These are phyloP conservation scores for Lepus timidus DNA, from an alignment of 2,113 vertebrate genomes.

Conservation along the genomic window DNA sequence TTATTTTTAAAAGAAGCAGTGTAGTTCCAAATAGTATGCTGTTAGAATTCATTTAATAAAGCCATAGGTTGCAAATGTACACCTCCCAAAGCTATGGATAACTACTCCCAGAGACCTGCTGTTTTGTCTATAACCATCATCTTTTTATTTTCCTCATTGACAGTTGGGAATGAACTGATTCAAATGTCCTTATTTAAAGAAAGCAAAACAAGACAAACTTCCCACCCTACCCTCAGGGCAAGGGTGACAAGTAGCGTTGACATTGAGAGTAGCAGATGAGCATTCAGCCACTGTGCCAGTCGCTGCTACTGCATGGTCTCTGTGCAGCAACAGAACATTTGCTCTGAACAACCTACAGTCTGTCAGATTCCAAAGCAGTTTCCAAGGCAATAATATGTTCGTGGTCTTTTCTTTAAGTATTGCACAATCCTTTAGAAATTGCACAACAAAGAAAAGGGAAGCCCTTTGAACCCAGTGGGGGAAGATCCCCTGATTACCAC, in stretches of 20 bases:
- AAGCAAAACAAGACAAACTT: slow-evolving; percentile 56
- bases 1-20: slow-evolving; percentile 27
- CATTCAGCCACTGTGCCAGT: slow-evolving; percentile 67
- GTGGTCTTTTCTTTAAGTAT: slow-evolving; percentile 74
- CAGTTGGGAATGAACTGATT: slow-evolving; percentile 50
- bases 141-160: slow-evolving; percentile 22
- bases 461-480: slow-evolving; percentile 64
- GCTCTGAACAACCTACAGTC: slow-evolving; percentile 71
- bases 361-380: slow-evolving; percentile 74
- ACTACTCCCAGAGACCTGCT: not conserved
- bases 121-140: not conserved
- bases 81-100: not conserved
- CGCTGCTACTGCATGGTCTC: slow-evolving; percentile 41
- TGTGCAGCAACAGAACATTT: slow-evolving; percentile 69
- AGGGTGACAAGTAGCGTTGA: slow-evolving; percentile 64
- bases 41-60: slow-evolving; percentile 45
- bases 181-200: slow-evolving; percentile 59
- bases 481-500: slow-evolving; percentile 33
- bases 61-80: not conserved
- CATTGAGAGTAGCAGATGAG: slow-evolving; percentile 66
- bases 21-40: not conserved
- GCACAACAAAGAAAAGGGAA: slow-evolving; percentile 60
- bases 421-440: slow-evolving; percentile 72
- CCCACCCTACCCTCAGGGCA: slow-evolving; percentile 31
- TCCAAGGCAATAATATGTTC: slow-evolving; percentile 72